Conservation (phyloP, 2,113 vertebrate species). For the Semnornis frantzii region DNA sequence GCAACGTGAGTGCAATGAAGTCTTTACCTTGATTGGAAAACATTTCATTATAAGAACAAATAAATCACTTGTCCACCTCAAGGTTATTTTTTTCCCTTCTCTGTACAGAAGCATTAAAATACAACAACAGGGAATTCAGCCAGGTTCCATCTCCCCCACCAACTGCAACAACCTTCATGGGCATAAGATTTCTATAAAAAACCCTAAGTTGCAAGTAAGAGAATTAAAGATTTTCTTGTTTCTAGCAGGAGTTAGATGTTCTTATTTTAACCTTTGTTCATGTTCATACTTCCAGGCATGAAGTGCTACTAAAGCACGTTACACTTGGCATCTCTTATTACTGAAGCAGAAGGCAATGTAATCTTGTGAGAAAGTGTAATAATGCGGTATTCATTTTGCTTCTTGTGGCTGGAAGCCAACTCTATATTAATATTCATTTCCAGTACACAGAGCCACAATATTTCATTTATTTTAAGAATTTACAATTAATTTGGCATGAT, state of each 20-base stretch:
- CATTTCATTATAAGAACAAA: conserved; percentile 70
- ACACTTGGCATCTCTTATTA: conserved; percentile 55
- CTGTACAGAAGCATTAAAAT: conserved; percentile 64
- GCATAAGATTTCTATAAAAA: conserved; percentile 19
- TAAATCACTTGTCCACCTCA: conserved; percentile 69
- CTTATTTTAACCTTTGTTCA: conserved; percentile 67
- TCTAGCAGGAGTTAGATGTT: conserved; percentile 63
- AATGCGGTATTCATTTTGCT: conserved; percentile 64
- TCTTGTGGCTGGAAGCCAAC: conserved; percentile 68
- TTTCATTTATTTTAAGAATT: conserved; percentile 77
- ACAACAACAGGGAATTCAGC: conserved; percentile 60
- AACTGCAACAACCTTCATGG: conserved; percentile 13
- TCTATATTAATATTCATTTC: conserved; percentile 68
- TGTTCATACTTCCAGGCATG: conserved; percentile 54
- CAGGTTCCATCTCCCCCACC: neutral
- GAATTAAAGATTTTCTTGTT: conserved; percentile 53
- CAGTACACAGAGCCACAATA: conserved; percentile 61
- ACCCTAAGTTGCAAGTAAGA: neutral
- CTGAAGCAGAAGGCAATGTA: conserved; percentile 66
- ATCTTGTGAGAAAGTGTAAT: conserved; percentile 66
- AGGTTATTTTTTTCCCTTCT: conserved; percentile 14
- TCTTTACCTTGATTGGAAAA: conserved; percentile 59
- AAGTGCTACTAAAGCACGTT: conserved; percentile 61
- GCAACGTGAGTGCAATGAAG: conserved; percentile 35
- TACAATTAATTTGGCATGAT: conserved; percentile 72